These are phyloP conservation scores for Rhopilema esculentum DNA, from an alignment of 30 jellyfish, hydroid and myxozoan species.

Conservation along the genomic window DNA sequence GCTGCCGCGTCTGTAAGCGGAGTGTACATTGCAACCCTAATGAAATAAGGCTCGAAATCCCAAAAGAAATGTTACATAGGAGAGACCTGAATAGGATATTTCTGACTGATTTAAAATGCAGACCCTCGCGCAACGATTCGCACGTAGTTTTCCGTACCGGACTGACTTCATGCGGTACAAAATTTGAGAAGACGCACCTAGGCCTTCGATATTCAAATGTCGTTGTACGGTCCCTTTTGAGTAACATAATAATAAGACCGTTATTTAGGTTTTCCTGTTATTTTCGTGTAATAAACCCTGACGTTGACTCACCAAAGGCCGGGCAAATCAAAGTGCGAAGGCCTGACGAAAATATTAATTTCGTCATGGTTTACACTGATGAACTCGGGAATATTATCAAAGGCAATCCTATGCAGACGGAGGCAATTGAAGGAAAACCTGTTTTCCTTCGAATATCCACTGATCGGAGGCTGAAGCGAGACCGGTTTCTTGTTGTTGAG, in stretches of 20 bases:
- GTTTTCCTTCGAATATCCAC: conserved; percentile 22
- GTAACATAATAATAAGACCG: conserved; percentile 27
- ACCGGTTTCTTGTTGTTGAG: conserved; percentile 35
- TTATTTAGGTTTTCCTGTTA: conserved; percentile 47
- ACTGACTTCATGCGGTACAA: conserved; percentile 42
- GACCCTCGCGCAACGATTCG: conserved; percentile 19
- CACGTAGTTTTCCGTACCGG: conserved; percentile 39
- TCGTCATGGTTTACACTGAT: conserved; percentile 42
- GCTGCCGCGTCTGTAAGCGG: conserved; percentile 52
- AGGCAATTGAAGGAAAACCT: conserved; percentile 35
- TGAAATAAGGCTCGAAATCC: conserved; percentile 39
- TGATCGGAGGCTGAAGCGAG: background rate
- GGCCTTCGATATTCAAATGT: conserved; percentile 33
- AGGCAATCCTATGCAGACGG: conserved; percentile 13
- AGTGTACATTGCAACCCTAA: conserved; percentile 30
- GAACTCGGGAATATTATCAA: conserved; percentile 1
- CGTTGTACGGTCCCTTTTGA: conserved; percentile 21
- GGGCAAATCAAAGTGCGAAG: conserved; percentile 13
- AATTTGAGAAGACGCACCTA: conserved; percentile 1
- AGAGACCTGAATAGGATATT: background rate
- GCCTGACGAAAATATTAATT: background rate
- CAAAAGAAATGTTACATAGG: conserved; percentile 22
- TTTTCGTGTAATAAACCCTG: background rate
- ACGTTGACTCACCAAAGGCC: background rate
- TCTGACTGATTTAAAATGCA: conserved; percentile 41